Conservation (phyloP, 2,113 vertebrate species). For the Cyanoderma ruficeps region DNA sequence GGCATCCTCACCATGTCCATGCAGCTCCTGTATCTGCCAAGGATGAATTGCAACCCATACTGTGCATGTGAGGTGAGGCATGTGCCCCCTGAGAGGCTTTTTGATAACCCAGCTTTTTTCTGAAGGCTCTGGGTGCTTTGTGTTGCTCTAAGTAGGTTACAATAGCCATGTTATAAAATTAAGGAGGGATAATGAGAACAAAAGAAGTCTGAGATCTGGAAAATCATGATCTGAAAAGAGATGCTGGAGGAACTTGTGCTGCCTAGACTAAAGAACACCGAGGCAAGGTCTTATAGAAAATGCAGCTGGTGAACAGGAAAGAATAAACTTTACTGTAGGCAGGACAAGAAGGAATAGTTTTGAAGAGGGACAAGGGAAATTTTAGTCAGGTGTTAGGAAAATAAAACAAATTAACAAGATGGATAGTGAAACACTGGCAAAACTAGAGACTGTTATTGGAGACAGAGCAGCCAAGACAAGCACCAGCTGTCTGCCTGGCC, state of each 20-base stretch:
- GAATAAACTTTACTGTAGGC: not conserved
- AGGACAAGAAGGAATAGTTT: not conserved
- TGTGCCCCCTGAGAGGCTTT: not conserved
- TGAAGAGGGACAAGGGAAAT: not conserved
- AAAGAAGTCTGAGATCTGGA: not conserved
- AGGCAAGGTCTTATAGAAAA: not conserved
- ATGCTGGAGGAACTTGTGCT: not conserved
- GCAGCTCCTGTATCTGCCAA: not conserved
- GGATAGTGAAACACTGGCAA: not conserved
- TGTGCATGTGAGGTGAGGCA: accelerated
- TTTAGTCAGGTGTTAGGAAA: not conserved
- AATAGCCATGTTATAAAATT: not conserved
- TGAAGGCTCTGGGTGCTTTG: not conserved
- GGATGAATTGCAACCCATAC: not conserved
- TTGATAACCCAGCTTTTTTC: not conserved
- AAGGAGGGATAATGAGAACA: not conserved
- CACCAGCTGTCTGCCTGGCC: not conserved
- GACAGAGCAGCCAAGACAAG: not conserved
- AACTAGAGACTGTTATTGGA: not conserved
- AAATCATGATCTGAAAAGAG: not conserved
- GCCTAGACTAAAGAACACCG: accelerated
- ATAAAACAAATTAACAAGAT: not conserved
- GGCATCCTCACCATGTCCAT: accelerated
- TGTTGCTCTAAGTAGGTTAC: not conserved
- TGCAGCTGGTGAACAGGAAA: not conserved